A percentile compares a stretch with the other conserved stretches of the same genome.
Evolutionary conservation across 2,888 invertebrate species (phyloP).

Genomic region (Tromatobia lineatoria): DNA sequence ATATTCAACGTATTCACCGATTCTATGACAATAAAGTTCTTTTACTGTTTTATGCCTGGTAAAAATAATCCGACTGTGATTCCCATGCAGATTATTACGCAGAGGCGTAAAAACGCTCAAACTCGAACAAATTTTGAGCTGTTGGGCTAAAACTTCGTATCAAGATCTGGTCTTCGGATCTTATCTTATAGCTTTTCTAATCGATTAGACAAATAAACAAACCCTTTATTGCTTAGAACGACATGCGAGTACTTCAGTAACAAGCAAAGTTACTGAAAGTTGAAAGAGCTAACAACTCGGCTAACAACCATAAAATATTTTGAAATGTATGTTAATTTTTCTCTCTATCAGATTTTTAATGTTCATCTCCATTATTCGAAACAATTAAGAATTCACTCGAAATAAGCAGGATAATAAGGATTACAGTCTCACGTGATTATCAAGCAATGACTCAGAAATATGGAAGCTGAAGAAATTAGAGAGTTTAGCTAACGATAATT

Average conservation of each 20-base stretch:
- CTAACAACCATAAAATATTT: not conserved
- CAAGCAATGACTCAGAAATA: no score
- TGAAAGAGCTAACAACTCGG: not conserved
- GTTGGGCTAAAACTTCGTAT: not conserved
- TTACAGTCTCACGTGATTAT: no score
- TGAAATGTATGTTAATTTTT: not conserved
- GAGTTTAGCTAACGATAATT: no score
- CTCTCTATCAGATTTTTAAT: not conserved
- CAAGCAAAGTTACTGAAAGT: not conserved
- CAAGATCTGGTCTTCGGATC: not conserved
- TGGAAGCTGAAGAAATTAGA: no score
- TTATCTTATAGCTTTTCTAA: not conserved
- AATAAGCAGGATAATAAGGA: no score
- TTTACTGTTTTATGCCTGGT: no score
- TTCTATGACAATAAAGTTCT: no score
- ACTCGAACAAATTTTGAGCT: not conserved
- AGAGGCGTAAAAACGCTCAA: not conserved
- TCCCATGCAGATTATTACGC: not conserved
- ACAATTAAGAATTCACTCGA: no score
- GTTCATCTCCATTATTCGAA: not conserved
- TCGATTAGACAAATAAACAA: not conserved
- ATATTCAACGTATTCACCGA: no score
- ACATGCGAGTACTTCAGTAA: constrained; percentile 1
- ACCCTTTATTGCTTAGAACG: not conserved
- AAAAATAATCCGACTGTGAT: no score